These are phyloP conservation scores for Serripes groenlandicus DNA, from an alignment of 2,888 invertebrate species.

Conservation along the genomic window DNA sequence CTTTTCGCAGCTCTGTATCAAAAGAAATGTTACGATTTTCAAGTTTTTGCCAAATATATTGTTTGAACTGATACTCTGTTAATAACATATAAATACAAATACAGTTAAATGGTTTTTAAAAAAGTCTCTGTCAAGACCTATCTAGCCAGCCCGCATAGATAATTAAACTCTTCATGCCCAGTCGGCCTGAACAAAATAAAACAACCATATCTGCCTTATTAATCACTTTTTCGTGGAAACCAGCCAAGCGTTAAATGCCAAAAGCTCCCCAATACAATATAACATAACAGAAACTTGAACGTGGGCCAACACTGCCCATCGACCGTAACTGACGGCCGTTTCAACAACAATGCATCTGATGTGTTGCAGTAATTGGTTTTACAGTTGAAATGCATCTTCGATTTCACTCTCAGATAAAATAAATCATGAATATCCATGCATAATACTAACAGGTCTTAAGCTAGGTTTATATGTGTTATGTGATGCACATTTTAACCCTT, in stretches of 20 bases:
- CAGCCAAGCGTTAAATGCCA: constrained; percentile 62
- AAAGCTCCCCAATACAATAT: constrained; percentile 33
- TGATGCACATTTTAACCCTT: background rate
- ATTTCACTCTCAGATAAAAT: background rate
- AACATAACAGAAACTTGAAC: constrained; percentile 37
- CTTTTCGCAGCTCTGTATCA: background rate
- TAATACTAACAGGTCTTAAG: no score
- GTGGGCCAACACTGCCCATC: constrained; percentile 26
- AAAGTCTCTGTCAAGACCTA: background rate
- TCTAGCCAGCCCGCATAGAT: background rate
- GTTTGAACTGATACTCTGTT: no score
- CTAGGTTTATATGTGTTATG: no score
- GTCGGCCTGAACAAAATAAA: constrained; percentile 41
- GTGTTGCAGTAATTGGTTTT: background rate
- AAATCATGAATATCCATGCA: background rate
- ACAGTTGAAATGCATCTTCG: background rate
- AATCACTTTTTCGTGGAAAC: constrained; percentile 50
- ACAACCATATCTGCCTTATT: constrained; percentile 55
- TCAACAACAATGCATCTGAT: constrained; percentile 9
- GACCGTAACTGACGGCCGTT: constrained; percentile 37
- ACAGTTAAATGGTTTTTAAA: background rate
- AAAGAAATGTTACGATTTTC: no score
- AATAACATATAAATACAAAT: no score
- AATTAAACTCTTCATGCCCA: constrained; percentile 44
- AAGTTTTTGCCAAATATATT: no score